Percentiles rank a stretch among this genome's conserved stretches.
Evolutionary conservation across 2,888 invertebrate species (phyloP).

Genomic region (Cephus rjabovi): DNA sequence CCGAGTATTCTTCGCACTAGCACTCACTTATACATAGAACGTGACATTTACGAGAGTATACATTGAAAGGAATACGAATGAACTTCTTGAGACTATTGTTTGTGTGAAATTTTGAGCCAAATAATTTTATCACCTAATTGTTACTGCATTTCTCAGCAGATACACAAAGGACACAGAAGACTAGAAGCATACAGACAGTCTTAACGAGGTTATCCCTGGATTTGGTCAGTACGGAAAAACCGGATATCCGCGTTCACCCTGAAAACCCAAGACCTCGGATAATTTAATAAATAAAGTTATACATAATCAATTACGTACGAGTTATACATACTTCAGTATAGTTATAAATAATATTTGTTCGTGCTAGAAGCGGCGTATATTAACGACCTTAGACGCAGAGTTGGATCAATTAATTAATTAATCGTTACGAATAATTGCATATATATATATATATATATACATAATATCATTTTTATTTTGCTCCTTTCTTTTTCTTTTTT

Average conservation of each 20-base stretch:
- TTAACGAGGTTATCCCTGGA: slow-evolving; percentile 32
- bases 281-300: slow-evolving; percentile 48
- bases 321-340: slow-evolving; percentile 52
- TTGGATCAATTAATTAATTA: slow-evolving; percentile 29
- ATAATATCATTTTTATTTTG: too few species aligned
- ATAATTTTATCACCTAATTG: too few species aligned
- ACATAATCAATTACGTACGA: slow-evolving; percentile 51
- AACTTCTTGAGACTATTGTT: too few species aligned
- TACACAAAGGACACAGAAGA: slow-evolving; percentile 18
- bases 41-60: too few species aligned
- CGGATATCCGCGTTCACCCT: slow-evolving; percentile 24
- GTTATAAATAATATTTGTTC: slow-evolving; percentile 50
- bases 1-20: too few species aligned
- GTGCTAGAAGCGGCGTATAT: slow-evolving; percentile 42
- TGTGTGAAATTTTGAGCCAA: too few species aligned
- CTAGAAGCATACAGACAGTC: slow-evolving; percentile 25
- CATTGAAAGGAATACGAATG: too few species aligned
- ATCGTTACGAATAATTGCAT: slow-evolving; percentile 47
- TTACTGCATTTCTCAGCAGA: slow-evolving; percentile 19
- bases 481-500: too few species aligned
- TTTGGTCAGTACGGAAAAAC: slow-evolving; percentile 41
- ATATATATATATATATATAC: slow-evolving; percentile 19
- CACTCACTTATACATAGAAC: too few species aligned
- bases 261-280: slow-evolving; percentile 37
- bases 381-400: slow-evolving; percentile 41